Base-by-base conservation (phyloP, 2,888 invertebrate species). In the Gymnoscelis rufifasciata region DNA sequence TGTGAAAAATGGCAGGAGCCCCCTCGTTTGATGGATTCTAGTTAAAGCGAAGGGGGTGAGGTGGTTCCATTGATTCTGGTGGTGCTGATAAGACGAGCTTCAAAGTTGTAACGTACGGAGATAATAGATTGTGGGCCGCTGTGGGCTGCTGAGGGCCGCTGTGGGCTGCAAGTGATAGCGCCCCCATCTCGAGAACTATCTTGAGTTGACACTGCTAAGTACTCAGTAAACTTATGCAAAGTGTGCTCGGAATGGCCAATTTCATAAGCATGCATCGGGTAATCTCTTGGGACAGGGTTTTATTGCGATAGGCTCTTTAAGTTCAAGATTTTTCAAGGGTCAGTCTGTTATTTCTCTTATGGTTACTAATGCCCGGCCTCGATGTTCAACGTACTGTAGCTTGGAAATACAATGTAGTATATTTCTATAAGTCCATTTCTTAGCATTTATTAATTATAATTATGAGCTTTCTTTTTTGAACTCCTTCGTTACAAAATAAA, bases 41-140 rank as follows among this genome's bases (percentile, higher is more conserved):
- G 30, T 15, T n/a, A 3, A 15, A 24, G 46, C 41, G 55, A 31
- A 54, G 38, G 35, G 31, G 36, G 47, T 54, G 26, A 52, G 67
- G 42, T n/a, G n/a, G n/a, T n/a, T 57, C 62, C 47, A 62, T 63
- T 57, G 64, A 59, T 66, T 67, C 52, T 65, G 62, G 70, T 49
- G 41, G 23, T 12, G 44, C 64, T 69, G 71, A 71, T 71, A 71
- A 71, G 68, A 38, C 41, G 30, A 52, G 65, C 62, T 64, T 65
- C 63, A 60, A 64, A 66, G 66, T 67, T 66, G 64, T 65, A 66
- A 65, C 65, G 63, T 62, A 45, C 49, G 38, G 62, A 64, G 64
- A 66, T 64, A 68, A 64, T 58, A 63, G 68, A 71, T 71, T 60
- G 65, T 66, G 64, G 68, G 65, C 64, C 62, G 61, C 59, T n/a